phyloP scores from a whole-genome alignment of 2,113 vertebrate genomes.

The Piaya cayana region DNA sequence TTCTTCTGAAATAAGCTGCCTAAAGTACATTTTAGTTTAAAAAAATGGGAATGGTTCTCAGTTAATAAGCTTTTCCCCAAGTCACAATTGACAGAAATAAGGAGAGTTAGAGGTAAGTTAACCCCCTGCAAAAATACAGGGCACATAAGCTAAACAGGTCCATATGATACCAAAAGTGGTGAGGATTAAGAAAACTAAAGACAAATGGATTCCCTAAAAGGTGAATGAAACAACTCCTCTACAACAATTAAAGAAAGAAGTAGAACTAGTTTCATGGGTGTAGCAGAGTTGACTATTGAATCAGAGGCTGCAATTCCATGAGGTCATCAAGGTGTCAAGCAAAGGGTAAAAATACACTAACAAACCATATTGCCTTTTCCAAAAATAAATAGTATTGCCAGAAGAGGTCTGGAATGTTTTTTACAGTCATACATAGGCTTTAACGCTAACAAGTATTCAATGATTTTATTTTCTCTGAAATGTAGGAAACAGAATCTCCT shows the following conservation, averaged over 20 bases:
- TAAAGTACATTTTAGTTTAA: not conserved
- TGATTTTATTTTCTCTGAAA: not conserved
- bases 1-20: not conserved
- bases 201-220: not conserved
- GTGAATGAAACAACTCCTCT: not conserved
- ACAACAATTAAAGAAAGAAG: not conserved
- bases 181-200: not conserved
- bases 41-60: not conserved
- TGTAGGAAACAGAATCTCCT: not conserved
- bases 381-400: not conserved
- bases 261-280: not conserved
- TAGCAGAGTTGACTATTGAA: not conserved
- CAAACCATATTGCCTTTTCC: not conserved
- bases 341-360: not conserved
- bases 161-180: not conserved
- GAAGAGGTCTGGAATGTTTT: not conserved
- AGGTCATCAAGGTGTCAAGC: not conserved
- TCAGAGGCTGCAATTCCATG: not conserved
- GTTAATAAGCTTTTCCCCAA: not conserved
- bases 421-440: not conserved
- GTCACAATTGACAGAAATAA: not conserved
- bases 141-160: not conserved
- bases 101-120: not conserved
- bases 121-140: not conserved
- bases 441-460: not conserved